Evolutionary conservation across 1,140 invertebrate genomes (phyloP).

Genomic region (Sycophaga agraensis): DNA sequence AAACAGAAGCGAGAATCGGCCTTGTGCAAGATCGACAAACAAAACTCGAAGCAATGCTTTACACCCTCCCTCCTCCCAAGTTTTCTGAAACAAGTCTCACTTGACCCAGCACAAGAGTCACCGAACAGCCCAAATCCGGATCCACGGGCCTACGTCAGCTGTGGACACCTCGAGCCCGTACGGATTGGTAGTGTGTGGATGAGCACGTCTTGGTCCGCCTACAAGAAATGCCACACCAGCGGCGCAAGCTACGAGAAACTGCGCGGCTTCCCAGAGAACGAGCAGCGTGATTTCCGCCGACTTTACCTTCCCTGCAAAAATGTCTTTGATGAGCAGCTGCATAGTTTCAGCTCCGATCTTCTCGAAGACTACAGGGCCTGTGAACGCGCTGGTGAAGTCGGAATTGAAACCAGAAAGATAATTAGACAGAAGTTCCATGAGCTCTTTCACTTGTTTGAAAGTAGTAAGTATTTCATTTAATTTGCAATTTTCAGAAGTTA

Average conservation of each 20-base stretch:
- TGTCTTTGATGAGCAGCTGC: background rate
- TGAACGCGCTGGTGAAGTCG: background rate
- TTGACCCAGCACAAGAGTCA: background rate
- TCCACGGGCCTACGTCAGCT: conserved; percentile 8
- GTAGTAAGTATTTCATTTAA: too few species aligned
- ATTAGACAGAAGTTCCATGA: background rate
- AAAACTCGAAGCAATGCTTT: too few species aligned
- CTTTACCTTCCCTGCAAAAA: background rate
- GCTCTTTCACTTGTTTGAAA: background rate
- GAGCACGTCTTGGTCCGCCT: background rate
- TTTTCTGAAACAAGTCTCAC: too few species aligned
- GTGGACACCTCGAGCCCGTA: background rate
- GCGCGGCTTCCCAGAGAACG: background rate
- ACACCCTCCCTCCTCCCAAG: too few species aligned
- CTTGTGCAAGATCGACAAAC: too few species aligned
- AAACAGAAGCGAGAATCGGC: too few species aligned
- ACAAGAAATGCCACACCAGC: background rate
- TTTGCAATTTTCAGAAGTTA: too few species aligned
- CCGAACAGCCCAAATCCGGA: background rate
- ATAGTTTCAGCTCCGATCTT: background rate
- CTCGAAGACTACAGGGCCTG: background rate
- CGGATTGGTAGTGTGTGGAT: background rate
- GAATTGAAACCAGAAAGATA: too few species aligned
- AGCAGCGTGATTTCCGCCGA: background rate
- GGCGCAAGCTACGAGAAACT: conserved; percentile 1